Evolutionary conservation across 2,888 invertebrate species (phyloP).

Genomic region (Drosophila demipolita): DNA sequence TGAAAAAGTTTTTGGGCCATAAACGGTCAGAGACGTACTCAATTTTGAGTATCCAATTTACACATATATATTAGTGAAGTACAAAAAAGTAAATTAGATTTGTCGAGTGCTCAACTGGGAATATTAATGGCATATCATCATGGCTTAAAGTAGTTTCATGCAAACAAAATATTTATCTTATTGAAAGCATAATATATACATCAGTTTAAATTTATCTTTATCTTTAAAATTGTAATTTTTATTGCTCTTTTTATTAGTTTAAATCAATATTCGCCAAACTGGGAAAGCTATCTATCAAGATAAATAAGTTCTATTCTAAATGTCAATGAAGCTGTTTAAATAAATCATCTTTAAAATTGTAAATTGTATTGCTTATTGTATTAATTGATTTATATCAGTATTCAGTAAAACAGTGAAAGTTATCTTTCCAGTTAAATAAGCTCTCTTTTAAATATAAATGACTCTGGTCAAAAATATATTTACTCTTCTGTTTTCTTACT

Average conservation of each 20-base stretch:
- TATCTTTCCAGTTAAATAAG: neutral
- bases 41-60: neutral
- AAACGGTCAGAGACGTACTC: neutral
- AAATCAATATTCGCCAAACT: neutral
- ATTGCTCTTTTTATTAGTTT: neutral
- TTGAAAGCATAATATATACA: no score
- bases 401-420: neutral
- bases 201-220: no score
- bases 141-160: neutral
- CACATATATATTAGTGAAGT: neutral
- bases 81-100: neutral
- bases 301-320: neutral
- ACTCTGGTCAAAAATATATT: neutral
- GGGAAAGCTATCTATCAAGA: neutral
- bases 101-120: neutral
- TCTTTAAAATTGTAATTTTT: neutral
- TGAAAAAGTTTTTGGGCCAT: constrained; percentile 4
- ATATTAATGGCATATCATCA: neutral
- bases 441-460: no score
- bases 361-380: neutral
- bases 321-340: no score
- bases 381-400: neutral
- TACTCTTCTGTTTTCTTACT: neutral
- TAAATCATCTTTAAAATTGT: no score
- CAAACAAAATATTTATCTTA: no score